Conservation (phyloP, 1,140 invertebrate species). For the Spodoptera litura region DNA sequence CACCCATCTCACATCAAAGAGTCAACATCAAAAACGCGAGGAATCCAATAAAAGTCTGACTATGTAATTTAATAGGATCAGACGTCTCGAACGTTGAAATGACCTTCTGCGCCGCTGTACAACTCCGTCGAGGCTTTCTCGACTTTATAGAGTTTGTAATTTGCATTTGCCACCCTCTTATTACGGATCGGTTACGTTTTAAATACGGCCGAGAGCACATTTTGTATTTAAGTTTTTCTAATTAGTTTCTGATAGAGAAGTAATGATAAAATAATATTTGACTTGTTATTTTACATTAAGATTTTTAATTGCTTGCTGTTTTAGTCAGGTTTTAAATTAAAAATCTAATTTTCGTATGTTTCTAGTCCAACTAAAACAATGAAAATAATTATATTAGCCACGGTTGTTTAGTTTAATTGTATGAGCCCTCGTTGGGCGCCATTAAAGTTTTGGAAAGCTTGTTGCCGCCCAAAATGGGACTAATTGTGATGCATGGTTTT, state of each 20-base stretch:
- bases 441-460: not conserved
- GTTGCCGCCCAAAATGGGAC: conserved; percentile 13
- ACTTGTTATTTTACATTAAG: not conserved
- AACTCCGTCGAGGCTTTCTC: conserved; percentile 6
- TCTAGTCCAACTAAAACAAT: too few relatives aligned
- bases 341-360: too few relatives aligned
- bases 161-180: conserved; percentile 32
- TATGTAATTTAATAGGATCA: conserved; percentile 32
- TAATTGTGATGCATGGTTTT: not conserved
- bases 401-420: too few relatives aligned
- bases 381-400: too few relatives aligned
- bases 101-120: conserved; percentile 16
- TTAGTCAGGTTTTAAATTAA: too few relatives aligned
- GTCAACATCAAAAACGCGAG: conserved; percentile 13
- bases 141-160: conserved; percentile 27
- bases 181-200: conserved; percentile 27
- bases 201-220: conserved; percentile 15
- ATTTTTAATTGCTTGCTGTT: too few relatives aligned
- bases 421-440: conserved; percentile 3
- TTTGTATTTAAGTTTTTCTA: conserved; percentile 5
- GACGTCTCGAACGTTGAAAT: conserved; percentile 23
- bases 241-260: not conserved
- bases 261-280: not conserved
- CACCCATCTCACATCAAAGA: conserved; percentile 18
- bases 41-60: conserved; percentile 36